These are phyloP conservation scores for Pantherophis vulpinus DNA, from an alignment of 2,797 vertebrate genomes.

Conservation along the genomic window DNA sequence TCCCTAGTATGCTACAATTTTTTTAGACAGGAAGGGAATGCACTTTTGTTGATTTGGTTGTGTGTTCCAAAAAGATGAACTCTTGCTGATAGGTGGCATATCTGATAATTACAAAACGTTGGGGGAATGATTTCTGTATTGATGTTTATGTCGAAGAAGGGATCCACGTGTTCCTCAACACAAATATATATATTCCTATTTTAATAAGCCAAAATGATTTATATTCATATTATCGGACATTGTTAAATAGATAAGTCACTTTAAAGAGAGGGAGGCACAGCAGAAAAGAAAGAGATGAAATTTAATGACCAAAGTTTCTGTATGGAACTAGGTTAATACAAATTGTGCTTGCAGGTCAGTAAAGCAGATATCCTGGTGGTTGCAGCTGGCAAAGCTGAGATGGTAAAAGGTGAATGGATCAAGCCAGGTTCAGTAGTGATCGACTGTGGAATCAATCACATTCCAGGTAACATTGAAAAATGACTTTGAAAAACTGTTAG, in stretches of 20 bases:
- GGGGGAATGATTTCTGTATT: neutral
- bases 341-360: conserved; percentile 74
- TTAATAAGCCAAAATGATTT: neutral
- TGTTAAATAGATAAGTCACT: neutral
- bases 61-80: neutral
- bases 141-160: neutral
- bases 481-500: neutral
- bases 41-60: neutral
- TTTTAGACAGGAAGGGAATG: neutral
- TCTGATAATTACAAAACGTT: neutral
- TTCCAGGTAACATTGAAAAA: conserved; percentile 77
- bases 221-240: neutral
- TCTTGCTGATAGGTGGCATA: neutral
- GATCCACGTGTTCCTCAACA: neutral
- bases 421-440: conserved; percentile 95
- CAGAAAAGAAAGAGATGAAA: neutral
- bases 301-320: neutral
- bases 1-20: neutral
- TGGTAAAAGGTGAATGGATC: conserved; percentile 97
- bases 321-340: neutral
- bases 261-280: neutral
- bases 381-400: conserved; percentile 90
- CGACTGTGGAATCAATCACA: conserved; percentile 95
- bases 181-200: neutral
- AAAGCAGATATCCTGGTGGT: conserved; percentile 95